Evolutionary conservation across 2,797 vertebrate genomes (phyloP), one percentile per base, ranked within the genome.

Genomic region (Sebastolobus altivelis): DNA sequence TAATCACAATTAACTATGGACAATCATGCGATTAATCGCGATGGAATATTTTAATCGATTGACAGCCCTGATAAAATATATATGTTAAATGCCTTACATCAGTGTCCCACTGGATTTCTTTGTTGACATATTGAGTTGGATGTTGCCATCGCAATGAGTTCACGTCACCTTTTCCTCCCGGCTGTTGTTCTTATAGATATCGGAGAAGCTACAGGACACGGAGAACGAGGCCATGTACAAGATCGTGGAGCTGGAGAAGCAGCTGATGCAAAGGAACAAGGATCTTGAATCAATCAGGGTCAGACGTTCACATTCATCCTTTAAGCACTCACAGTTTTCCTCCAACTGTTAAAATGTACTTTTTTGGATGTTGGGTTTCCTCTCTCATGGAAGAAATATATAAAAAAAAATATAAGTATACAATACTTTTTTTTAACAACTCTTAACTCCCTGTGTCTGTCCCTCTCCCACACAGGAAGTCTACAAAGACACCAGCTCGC

Each of bases 151-250:
- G 9, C 62, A 33, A 52, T 75, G 18, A 72, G 5, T 69, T 77
- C 11, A 67, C 11, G 10, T 82, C 63, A 38, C 18, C 20, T 5
- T 72, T 77, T 40, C 43, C 58, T 55, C 25, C 27, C 46, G 59
- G n/a, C 11, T 65, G 1, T 82, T 67, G 40, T 66, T 78, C 46
- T 56, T 27, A 10, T 74, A 99, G 98, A 95, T 99, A 86, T 97
- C 97, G 0, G 98, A 99, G 94, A 98, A 97, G 94, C 96, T 99
- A 84, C 96, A 98, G 94, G 98, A 99, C 93, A 95, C 96, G 80
- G 98, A 99, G 93, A 99, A 99, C 1, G 98, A 99, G 93, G 98
- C 98, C 69, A 98, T 99, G 96, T 96, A 97, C 92, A 96, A 98
- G 85, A 98, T 99, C 58, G 98, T 98, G 0, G 98, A 99, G 88